Conservation (phyloP, 2,888 invertebrate species). For the Dilophus febrilis region DNA sequence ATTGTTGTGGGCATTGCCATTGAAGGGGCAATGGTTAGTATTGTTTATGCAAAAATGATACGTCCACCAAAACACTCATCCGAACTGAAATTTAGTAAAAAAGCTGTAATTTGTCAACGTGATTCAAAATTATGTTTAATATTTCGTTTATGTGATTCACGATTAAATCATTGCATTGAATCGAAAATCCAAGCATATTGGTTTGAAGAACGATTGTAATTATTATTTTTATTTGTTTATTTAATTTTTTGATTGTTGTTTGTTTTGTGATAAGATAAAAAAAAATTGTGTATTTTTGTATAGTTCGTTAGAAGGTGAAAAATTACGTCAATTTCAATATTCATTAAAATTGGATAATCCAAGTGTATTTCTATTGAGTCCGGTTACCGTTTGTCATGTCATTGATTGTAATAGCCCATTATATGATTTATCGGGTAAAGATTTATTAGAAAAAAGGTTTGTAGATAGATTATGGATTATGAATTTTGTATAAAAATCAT, state of each 20-base stretch:
- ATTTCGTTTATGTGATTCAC: conserved; percentile 80
- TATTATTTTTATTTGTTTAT: neutral
- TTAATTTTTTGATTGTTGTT: neutral
- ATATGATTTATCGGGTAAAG: conserved; percentile 56
- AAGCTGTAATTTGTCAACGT: conserved; percentile 68
- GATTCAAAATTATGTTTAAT: conserved; percentile 68
- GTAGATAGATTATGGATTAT: too few relatives aligned
- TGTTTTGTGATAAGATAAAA: neutral
- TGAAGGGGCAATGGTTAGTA: conserved; percentile 63
- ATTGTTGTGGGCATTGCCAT: conserved; percentile 75
- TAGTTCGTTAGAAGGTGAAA: conserved; percentile 44
- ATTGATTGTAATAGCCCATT: conserved; percentile 58
- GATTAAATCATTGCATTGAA: conserved; percentile 80
- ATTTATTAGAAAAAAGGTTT: conserved; percentile 43
- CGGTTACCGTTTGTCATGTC: conserved; percentile 59
- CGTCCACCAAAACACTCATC: conserved; percentile 35
- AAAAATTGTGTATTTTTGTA: neutral
- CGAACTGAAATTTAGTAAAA: conserved; percentile 27
- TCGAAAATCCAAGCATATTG: conserved; percentile 56
- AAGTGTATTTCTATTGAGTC: conserved; percentile 58
- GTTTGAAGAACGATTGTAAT: conserved; percentile 5
- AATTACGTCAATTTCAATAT: conserved; percentile 49
- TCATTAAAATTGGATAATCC: conserved; percentile 41
- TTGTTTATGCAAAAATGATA: conserved; percentile 82
- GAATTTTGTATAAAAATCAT: too few relatives aligned